Evolutionary conservation across 2,113 vertebrate genomes (phyloP), one percentile per base, ranked within the genome.

Genomic region (Burhinus oedicnemus): DNA sequence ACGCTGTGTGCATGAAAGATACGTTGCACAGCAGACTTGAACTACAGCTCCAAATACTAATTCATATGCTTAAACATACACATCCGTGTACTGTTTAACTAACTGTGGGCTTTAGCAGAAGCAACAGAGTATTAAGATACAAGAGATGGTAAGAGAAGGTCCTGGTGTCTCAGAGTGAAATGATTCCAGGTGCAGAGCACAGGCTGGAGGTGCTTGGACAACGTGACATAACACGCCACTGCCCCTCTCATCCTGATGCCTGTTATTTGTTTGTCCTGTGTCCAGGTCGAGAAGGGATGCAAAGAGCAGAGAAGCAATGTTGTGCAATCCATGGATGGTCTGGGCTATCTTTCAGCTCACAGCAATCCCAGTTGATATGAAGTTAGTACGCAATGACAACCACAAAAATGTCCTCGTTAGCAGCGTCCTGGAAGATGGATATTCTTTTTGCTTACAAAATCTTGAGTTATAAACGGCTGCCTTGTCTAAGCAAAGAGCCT

Each of bases 401-500:
- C 85, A 69, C 54, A 80, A 68, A 90, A 89, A 65, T 9, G 54
- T 49, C 83, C 91, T 78, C 16, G 20, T 51, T 83, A 78, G 70
- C 61, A 49, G 45, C 6, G 54, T 61, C 60, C 86, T 65, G 45
- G 76, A 79, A 88, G 76, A 89, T 0, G 6, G 86, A 58, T 74
- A 52, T 58, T 89, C 16, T 54, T 72, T 88, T 72, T 92, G 69
- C 83, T 95, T 77, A 83, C 58, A 92, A 70, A 90, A 89, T 34
- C 66, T 83, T 65, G 40, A 36, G 72, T 90, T 95, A 83, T 86
- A 95, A 92, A 89, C 26, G 42, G 26, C 36, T 77, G 29, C 62
- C 76, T 77, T 36, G 30, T 58, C 52, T 62, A 89, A 87, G 90
- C 74, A 85, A 93, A 96, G 40, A 90, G 82, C 79, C 54, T 86